phyloP scores from a whole-genome alignment of 2,797 vertebrate species.

The Rhyacichthys aspro region DNA sequence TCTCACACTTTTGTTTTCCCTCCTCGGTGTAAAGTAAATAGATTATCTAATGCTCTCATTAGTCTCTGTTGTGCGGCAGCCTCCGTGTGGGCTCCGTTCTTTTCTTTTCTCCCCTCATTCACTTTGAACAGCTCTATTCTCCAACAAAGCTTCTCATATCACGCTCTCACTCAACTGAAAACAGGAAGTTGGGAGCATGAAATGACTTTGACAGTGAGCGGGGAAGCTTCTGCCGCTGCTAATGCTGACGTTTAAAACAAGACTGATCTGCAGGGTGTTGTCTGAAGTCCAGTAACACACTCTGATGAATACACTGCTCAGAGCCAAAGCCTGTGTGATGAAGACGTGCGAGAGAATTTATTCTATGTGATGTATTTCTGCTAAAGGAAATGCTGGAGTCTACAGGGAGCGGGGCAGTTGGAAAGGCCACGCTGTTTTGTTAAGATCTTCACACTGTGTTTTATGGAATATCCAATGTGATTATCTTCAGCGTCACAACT shows the following conservation, averaged over 20 bases:
- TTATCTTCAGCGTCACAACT: too few relatives aligned
- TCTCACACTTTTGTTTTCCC: conserved; percentile 22
- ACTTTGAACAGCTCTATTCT: conserved; percentile 53
- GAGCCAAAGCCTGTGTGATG: conserved; percentile 37
- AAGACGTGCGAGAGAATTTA: conserved; percentile 28
- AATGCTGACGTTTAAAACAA: conserved; percentile 53
- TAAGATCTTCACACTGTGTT: too few relatives aligned
- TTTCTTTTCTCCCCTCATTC: conserved; percentile 55
- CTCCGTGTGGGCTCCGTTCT: conserved; percentile 25
- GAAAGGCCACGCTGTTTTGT: background rate
- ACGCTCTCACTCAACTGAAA: conserved; percentile 59
- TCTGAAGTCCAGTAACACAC: conserved; percentile 49
- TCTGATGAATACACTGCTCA: conserved; percentile 38
- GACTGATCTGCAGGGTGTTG: conserved; percentile 45
- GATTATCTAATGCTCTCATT: conserved; percentile 56
- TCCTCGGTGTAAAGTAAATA: conserved; percentile 31
- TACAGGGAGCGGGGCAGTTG: background rate
- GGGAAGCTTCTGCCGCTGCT: background rate
- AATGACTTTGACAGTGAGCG: conserved; percentile 43
- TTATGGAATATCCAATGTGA: too few relatives aligned
- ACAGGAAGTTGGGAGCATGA: conserved; percentile 59
- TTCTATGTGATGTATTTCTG: conserved; percentile 43
- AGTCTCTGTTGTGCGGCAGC: conserved; percentile 24
- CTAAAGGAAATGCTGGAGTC: conserved; percentile 36
- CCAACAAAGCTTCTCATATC: conserved; percentile 47